These are phyloP conservation scores for Apis cerana DNA, from an alignment of 1,140 invertebrate genomes.

Conservation along the genomic window DNA sequence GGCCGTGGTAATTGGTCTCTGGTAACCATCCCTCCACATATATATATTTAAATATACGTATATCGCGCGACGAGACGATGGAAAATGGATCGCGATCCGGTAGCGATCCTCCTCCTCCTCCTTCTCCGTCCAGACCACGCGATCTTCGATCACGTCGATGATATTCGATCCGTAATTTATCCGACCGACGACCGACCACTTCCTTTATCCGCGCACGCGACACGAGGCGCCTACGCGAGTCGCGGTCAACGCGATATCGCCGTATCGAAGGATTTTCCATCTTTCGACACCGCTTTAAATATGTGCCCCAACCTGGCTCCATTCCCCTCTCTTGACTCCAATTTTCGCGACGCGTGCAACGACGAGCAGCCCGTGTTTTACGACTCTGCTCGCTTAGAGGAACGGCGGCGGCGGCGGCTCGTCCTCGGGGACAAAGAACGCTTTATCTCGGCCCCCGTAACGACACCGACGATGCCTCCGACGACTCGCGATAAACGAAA, in stretches of 20 bases:
- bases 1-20: not conserved
- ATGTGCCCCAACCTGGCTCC: too few species aligned
- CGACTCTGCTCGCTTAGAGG: constrained; percentile 4
- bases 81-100: not conserved
- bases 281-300: too few species aligned
- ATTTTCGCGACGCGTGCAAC: too few species aligned
- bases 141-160: constrained; percentile 28
- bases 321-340: too few species aligned
- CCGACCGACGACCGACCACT: constrained; percentile 44
- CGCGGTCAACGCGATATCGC: not conserved
- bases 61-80: too few species aligned
- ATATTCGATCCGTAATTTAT: constrained; percentile 52
- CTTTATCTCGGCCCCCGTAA: constrained; percentile 51
- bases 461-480: constrained; percentile 25
- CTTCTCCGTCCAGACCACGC: not conserved
- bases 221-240: constrained; percentile 37
- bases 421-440: constrained; percentile 49
- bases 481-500: constrained; percentile 26
- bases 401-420: not conserved
- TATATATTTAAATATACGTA: too few species aligned
- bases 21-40: not conserved
- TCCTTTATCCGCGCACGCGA: constrained; percentile 63
- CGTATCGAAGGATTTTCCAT: too few species aligned
- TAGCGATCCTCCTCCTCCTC: not conserved
- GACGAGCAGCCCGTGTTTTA: not conserved